phyloP scores from a whole-genome alignment of 2,797 vertebrate species.

The Lateolabrax maculatus region DNA sequence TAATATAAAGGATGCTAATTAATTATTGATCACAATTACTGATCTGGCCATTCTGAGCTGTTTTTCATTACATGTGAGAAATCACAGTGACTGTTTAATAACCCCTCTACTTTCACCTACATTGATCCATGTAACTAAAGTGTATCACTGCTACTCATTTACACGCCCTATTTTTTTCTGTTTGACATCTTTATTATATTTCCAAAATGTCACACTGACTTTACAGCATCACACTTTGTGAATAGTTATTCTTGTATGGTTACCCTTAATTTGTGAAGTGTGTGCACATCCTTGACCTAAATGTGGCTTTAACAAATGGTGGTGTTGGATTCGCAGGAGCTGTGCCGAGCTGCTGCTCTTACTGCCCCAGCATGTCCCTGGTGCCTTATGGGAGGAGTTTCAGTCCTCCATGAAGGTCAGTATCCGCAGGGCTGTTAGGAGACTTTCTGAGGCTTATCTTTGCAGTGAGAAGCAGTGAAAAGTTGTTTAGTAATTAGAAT shows the following conservation, averaged over 20 bases:
- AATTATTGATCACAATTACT: neutral
- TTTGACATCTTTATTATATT: conserved; percentile 3
- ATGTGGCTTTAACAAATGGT: conserved; percentile 67
- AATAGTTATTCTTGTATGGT: conserved; percentile 28
- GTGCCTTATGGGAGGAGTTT: conserved; percentile 97
- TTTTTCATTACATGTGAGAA: conserved; percentile 3
- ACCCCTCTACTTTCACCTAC: neutral
- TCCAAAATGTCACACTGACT: conserved; percentile 21
- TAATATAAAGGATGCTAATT: neutral
- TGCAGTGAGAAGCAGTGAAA: conserved; percentile 38
- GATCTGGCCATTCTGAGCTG: neutral
- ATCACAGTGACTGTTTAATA: neutral
- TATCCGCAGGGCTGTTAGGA: conserved; percentile 49
- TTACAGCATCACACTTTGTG: conserved; percentile 8
- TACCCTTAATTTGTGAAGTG: conserved; percentile 41
- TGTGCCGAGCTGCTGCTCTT: conserved; percentile 97
- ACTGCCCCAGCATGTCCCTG: conserved; percentile 93
- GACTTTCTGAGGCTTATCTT: conserved; percentile 38
- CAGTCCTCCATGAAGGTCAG: conserved; percentile 96
- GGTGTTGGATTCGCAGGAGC: conserved; percentile 89
- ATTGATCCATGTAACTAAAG: neutral
- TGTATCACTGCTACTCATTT: conserved; percentile 21
- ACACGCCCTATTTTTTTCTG: neutral
- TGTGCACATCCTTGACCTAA: conserved; percentile 72
- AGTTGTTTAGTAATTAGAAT: conserved; percentile 23